Base-by-base conservation (phyloP, 2,888 invertebrate species). In the Saturnia pavonia region DNA sequence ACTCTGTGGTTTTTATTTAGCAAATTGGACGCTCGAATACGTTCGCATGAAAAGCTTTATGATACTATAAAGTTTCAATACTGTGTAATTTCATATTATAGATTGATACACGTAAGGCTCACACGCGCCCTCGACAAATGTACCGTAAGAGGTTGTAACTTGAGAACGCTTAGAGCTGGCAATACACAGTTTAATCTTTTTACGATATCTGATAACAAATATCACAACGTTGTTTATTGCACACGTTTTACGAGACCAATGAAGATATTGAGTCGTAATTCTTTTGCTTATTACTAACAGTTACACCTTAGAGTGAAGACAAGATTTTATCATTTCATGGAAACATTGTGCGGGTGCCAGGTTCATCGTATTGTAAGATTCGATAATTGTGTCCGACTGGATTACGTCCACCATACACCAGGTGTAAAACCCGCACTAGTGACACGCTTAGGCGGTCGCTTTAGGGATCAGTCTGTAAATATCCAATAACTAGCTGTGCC, bases 81-180 rank as follows among this genome's bases (percentile, higher is more conserved):
- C 22, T 54, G 19, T 65, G n/a, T 40, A 40, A 40, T 40, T 12
- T 16, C 3, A 65, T 40, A 65, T 65, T 40, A 16, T 65, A n/a
- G 16, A 40, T 71, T 74, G 57, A 79, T 74, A 80, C 82, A 84
- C 80, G 83, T 83, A 78, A 83, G 78, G 75, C 76, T 79, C 16
- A 48, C 66, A 66, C 77, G 80, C 82, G 72, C 71, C 74, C 72
- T 73, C 73, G 78, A 79, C 81, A 82, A 84, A 84, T 86, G 80
- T 88, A 88, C 89, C 88, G 88, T 87, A 87, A 83, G 73, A 77
- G 74, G 69, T 40, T 73, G 82, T 81, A 83, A 83, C 82, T 77
- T 82, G 79, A 85, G 84, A 86, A 83, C 73, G 70, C 70, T 72
- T 82, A 88, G 85, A 88, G 77, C 75, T 78, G 84, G 76, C 84